phyloP scores from a whole-genome alignment of 2,113 vertebrate species.

The Sapayoa aenigma region DNA sequence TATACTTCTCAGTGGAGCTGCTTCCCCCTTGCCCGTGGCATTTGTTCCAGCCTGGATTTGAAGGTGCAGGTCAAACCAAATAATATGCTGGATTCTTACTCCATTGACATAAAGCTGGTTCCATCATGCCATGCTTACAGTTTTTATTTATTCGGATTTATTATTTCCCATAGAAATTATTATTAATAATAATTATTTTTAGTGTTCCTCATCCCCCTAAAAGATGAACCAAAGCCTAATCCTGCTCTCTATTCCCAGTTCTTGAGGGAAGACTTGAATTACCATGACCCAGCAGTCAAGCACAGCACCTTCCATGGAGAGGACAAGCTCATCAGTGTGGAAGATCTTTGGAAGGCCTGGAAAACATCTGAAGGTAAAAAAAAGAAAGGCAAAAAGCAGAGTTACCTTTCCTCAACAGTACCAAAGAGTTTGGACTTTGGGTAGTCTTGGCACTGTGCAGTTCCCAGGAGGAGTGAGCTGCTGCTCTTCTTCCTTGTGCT shows the following conservation, averaged over 20 bases:
- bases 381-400: not conserved
- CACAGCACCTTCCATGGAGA: slow-evolving; percentile 97
- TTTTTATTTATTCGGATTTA: not conserved
- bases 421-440: not conserved
- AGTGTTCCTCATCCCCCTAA: not conserved
- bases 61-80: not conserved
- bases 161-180: not conserved
- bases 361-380: slow-evolving; percentile 90
- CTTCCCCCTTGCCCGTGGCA: accelerated
- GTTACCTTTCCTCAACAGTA: not conserved
- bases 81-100: not conserved
- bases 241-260: slow-evolving; percentile 76
- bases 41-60: not conserved
- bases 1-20: not conserved
- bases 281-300: slow-evolving; percentile 94
- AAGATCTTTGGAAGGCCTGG: slow-evolving; percentile 96
- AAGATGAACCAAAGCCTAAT: not conserved
- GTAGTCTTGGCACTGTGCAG: accelerated
- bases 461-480: not conserved
- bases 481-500: accelerated
- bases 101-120: not conserved
- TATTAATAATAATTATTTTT: not conserved
- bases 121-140: not conserved
- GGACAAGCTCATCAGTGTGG: slow-evolving; percentile 97
- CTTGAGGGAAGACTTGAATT: slow-evolving; percentile 94